These are phyloP conservation scores for Bombus ignitus DNA, from an alignment of 1,140 invertebrate genomes.

Conservation along the genomic window DNA sequence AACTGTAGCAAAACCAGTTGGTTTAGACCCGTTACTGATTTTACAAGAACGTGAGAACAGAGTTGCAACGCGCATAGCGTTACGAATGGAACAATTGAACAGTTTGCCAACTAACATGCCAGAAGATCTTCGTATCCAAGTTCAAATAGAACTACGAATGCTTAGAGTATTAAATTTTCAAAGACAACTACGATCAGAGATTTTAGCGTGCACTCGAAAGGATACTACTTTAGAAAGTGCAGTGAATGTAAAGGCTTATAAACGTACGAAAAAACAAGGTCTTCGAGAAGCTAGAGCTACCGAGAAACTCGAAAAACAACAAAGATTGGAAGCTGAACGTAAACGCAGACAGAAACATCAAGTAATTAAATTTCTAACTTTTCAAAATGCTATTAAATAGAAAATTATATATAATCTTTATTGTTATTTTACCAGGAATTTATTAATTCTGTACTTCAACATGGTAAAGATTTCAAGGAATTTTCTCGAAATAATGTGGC, in stretches of 20 bases:
- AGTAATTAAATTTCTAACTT: constrained; percentile 61
- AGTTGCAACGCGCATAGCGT: constrained; percentile 91
- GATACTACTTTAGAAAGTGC: constrained; percentile 98
- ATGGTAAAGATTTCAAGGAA: constrained; percentile 99
- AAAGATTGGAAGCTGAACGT: constrained; percentile 98
- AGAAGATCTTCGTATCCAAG: constrained; percentile 95
- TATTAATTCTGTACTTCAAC: constrained; percentile 96
- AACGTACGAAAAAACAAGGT: constrained; percentile 96
- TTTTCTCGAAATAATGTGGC: constrained; percentile 96
- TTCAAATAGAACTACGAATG: constrained; percentile 96
- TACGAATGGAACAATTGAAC: constrained; percentile 92
- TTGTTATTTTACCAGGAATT: constrained; percentile 87
- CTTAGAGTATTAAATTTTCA: constrained; percentile 97
- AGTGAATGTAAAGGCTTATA: constrained; percentile 98
- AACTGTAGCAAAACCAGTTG: constrained; percentile 93
- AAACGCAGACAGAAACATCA: constrained; percentile 97
- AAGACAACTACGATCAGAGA: constrained; percentile 92
- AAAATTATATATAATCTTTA: not conserved
- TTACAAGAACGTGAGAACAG: constrained; percentile 97
- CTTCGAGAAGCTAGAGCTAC: constrained; percentile 97
- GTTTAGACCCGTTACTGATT: constrained; percentile 96
- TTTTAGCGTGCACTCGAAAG: constrained; percentile 93
- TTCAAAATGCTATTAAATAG: not conserved
- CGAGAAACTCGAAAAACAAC: constrained; percentile 99
- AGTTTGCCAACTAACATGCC: constrained; percentile 95